Percentiles rank a stretch among this genome's conserved stretches.
Conservation (phyloP, 2,888 invertebrate genomes). For the Zonitis immaculata region DNA sequence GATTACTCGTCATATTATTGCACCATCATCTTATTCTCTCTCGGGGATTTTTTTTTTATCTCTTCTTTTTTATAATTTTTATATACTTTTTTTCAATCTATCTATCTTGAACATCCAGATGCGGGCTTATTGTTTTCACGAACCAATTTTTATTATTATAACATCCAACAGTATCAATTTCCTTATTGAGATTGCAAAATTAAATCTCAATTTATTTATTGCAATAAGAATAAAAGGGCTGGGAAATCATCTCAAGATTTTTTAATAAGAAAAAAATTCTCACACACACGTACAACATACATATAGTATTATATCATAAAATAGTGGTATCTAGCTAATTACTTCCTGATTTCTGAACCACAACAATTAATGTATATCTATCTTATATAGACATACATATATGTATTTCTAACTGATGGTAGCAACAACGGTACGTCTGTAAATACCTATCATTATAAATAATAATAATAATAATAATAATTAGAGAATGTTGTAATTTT, state of each 20-base stretch:
- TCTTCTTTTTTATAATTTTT: too few relatives aligned
- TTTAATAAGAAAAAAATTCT: not conserved
- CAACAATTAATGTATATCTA: conserved; percentile 26
- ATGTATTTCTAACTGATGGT: conserved; percentile 8
- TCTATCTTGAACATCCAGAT: not conserved
- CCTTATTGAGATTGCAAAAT: not conserved
- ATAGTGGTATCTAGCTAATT: conserved; percentile 17
- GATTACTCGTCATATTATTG: conserved; percentile 16
- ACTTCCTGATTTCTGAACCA: conserved; percentile 29
- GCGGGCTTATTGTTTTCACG: not conserved
- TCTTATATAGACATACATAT: too few relatives aligned
- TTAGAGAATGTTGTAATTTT: conserved; percentile 11
- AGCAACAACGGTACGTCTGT: conserved; percentile 21
- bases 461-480: conserved; percentile 24
- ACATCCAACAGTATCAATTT: not conserved
- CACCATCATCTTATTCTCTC: not conserved
- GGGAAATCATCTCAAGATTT: not conserved
- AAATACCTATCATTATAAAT: conserved; percentile 28
- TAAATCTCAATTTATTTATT: not conserved
- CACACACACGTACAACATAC: not conserved
- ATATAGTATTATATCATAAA: conserved; percentile 1
- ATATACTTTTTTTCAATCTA: too few relatives aligned
- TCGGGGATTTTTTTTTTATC: not conserved
- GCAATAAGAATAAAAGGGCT: not conserved
- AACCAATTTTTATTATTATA: not conserved